Evolutionary conservation across 2,888 invertebrate genomes (phyloP), one percentile per base, ranked within the genome.

Genomic region (Leptothorax acervorum): DNA sequence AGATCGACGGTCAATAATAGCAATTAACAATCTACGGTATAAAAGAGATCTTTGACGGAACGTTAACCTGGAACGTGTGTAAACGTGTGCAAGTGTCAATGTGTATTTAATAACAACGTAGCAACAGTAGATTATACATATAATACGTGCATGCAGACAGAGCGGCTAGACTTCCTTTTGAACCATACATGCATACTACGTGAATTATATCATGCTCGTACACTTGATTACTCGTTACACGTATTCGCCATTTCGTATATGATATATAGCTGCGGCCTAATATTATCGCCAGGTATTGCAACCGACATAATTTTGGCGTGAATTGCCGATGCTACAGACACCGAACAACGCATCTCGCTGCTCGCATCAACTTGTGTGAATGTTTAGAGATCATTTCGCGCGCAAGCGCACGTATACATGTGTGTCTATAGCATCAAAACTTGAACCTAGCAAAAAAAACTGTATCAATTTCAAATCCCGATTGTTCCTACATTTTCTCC

Each of bases 21-120:
- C n/a, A 23, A 45, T 71, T 71, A 71, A 79, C 23, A 57, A 57
- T 79, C 57, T 48, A 45, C 8, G 12, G n/a, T 57, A 57, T 15
- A 42, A 71, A 71, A 57, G 12, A 45, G 31, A 71, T 53, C 8
- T 12, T 57, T 15, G 42, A 57, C 28, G 31, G 73, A 57, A 68
- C 42, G 42, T 62, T 12, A 85, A 70, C 28, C 73, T 70, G 60
- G 53, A 85, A 57, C 65, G 68, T 76, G 57, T 81, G 70, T 53
- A 78, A 55, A 51, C 75, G 60, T 8, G 42, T 63, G 31, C 62
- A 55, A 55, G 51, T 76, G 45, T 51, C 28, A 12, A n/a, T 45
- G 66, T 85, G 83, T 68, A 42, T 85, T 83, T 76, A 85, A 73
- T 87, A 86, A 89, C 89, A 85, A 89, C 60, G 83, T 85, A 89